Conservation (phyloP, 2,888 invertebrate species). For the Amphipoea oculea region DNA sequence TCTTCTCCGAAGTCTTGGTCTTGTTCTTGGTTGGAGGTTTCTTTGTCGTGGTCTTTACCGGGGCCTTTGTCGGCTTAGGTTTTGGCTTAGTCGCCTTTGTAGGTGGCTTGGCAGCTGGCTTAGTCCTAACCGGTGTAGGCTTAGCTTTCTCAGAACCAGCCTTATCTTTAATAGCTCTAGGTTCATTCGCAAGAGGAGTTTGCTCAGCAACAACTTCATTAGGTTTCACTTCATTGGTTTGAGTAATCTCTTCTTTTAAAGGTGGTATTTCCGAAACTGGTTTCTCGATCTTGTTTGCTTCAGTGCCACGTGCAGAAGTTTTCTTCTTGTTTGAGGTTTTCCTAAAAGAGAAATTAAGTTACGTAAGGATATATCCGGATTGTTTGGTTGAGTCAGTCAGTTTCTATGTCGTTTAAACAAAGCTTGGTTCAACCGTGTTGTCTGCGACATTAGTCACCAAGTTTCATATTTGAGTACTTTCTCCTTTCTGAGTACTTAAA, state of each 20-base stretch:
- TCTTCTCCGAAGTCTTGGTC: slow-evolving; percentile 85
- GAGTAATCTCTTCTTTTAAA: slow-evolving; percentile 73
- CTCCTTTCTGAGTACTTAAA: slow-evolving; percentile 19
- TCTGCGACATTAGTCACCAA: slow-evolving; percentile 14
- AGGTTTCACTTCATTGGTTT: slow-evolving; percentile 70
- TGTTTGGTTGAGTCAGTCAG: slow-evolving; percentile 29
- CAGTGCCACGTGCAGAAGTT: slow-evolving; percentile 80
- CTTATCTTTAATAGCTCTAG: slow-evolving; percentile 82
- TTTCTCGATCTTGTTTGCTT: slow-evolving; percentile 72
- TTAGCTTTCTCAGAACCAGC: slow-evolving; percentile 80
- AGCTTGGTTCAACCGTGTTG: not conserved
- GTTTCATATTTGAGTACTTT: slow-evolving; percentile 42
- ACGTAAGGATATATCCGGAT: slow-evolving; percentile 42
- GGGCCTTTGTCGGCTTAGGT: slow-evolving; percentile 72
- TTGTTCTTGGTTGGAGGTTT: slow-evolving; percentile 85
- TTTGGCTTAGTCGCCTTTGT: slow-evolving; percentile 74
- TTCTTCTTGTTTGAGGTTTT: slow-evolving; percentile 85
- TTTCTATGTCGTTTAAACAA: slow-evolving; percentile 26
- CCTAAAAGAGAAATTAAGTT: slow-evolving; percentile 72
- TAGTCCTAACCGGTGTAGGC: slow-evolving; percentile 70
- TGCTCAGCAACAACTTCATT: slow-evolving; percentile 64
- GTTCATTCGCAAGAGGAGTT: slow-evolving; percentile 68
- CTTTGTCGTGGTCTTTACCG: slow-evolving; percentile 77
- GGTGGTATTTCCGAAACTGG: slow-evolving; percentile 72
- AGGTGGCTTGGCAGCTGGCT: slow-evolving; percentile 71